Evolutionary conservation across 2,797 vertebrate species (phyloP).

Genomic region (Zenarchopterus dispar): DNA sequence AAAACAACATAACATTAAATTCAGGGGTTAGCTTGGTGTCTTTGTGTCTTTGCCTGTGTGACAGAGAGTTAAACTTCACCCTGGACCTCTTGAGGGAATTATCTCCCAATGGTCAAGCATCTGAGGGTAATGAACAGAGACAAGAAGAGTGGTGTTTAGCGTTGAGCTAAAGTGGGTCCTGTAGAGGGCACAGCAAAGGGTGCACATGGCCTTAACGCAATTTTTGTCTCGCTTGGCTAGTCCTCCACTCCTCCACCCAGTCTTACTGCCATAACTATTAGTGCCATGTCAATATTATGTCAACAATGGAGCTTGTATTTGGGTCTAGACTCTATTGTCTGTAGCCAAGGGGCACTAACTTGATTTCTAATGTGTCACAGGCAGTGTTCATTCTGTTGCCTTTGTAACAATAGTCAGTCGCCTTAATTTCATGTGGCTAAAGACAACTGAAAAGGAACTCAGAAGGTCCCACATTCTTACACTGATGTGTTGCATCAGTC

Average conservation of each 20-base stretch:
- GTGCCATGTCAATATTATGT: conserved; percentile 76
- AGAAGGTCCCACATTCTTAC: conserved; percentile 9
- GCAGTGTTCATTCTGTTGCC: conserved; percentile 37
- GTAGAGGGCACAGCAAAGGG: conserved; percentile 39
- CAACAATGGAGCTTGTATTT: conserved; percentile 64
- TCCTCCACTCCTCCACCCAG: conserved; percentile 36
- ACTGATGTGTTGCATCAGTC: too few species aligned
- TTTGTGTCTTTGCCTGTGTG: conserved; percentile 10
- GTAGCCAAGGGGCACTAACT: conserved; percentile 47
- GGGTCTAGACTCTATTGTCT: conserved; percentile 42
- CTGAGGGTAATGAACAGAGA: conserved; percentile 73
- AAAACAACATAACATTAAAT: neutral
- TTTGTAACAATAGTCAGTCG: conserved; percentile 41
- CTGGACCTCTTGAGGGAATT: conserved; percentile 51
- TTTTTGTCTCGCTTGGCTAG: conserved; percentile 63
- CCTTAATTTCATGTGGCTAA: neutral
- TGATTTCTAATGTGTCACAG: conserved; percentile 50
- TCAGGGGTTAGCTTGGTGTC: conserved; percentile 26
- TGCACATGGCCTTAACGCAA: conserved; percentile 59
- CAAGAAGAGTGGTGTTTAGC: conserved; percentile 71
- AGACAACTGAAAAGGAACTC: too few species aligned
- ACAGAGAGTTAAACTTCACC: conserved; percentile 37
- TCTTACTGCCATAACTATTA: conserved; percentile 63
- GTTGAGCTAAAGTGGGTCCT: conserved; percentile 71
- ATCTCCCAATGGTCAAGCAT: conserved; percentile 58